Conservation (phyloP, 2,113 vertebrate genomes). For the Corythornis madagascariensis region DNA sequence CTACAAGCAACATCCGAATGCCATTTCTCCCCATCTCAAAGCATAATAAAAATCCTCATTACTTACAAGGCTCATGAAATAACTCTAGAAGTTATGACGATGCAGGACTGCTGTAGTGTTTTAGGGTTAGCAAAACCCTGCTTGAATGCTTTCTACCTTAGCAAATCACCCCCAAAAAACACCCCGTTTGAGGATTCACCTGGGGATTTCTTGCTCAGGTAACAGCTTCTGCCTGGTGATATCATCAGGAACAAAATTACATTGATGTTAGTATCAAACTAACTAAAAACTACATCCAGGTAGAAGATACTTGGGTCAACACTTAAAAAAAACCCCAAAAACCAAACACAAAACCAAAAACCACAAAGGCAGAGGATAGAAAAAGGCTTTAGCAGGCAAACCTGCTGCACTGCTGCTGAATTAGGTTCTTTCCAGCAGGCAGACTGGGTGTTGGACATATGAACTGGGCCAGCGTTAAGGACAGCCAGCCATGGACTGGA, state of each 20-base stretch:
- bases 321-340: neutral
- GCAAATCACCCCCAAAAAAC: neutral
- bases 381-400: neutral
- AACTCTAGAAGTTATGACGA: neutral
- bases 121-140: neutral
- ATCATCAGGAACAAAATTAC: neutral
- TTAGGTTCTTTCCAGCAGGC: neutral
- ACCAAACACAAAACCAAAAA: no score
- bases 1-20: neutral
- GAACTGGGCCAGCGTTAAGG: neutral
- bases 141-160: neutral
- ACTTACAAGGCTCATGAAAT: neutral
- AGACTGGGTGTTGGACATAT: neutral
- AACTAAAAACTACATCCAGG: neutral
- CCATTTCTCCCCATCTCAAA: neutral
- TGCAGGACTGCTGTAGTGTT: neutral
- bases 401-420: neutral
- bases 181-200: neutral
- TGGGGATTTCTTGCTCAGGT: neutral
- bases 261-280: neutral
- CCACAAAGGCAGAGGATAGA: neutral
- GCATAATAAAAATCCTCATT: neutral
- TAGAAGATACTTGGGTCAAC: neutral
- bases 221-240: neutral
- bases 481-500: neutral